Conservation (phyloP, 2,113 vertebrate species). For the Tichodroma muraria region DNA sequence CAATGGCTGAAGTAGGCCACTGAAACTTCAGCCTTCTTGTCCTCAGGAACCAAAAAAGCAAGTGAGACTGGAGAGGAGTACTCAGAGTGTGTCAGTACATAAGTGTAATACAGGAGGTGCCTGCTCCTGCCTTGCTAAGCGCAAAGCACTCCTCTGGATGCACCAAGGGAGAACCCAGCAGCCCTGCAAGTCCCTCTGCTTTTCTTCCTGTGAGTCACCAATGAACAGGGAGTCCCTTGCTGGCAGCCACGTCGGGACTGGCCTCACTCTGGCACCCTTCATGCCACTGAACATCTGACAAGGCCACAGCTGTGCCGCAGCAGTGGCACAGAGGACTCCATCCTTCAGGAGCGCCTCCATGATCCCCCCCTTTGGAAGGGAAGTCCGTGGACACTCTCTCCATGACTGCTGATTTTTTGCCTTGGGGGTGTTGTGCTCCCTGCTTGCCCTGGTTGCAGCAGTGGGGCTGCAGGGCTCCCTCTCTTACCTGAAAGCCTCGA, state of each 20-base stretch:
- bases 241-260: neutral
- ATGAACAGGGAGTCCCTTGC: neutral
- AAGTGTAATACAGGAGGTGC: neutral
- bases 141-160: neutral
- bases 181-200: neutral
- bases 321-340: neutral
- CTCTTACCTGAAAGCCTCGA: conserved; percentile 96
- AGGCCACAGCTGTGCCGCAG: neutral
- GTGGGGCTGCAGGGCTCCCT: neutral
- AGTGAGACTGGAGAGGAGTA: neutral
- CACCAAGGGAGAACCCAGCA: neutral
- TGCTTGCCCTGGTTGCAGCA: neutral
- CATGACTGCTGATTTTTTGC: neutral
- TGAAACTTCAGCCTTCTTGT: neutral
- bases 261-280: neutral
- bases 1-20: neutral
- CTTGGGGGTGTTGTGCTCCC: neutral
- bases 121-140: neutral
- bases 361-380: neutral
- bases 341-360: neutral
- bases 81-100: neutral
- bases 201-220: neutral
- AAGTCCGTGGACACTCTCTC: neutral
- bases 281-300: neutral
- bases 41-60: neutral